Evolutionary conservation across 2,113 vertebrate species (phyloP).

Genomic region (Puffinus mauretanicus): DNA sequence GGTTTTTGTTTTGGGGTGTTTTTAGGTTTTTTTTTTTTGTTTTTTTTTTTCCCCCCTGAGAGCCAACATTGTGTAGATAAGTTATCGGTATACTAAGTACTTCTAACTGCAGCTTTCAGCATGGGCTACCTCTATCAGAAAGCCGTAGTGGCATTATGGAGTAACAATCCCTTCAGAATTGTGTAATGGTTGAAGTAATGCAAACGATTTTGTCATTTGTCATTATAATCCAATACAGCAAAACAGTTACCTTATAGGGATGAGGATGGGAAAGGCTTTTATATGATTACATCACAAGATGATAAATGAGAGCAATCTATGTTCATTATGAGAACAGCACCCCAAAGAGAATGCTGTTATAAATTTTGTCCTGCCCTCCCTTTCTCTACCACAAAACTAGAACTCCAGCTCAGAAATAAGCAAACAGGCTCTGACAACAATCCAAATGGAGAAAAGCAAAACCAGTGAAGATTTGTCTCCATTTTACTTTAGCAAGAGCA

Average conservation of each 20-base stretch:
- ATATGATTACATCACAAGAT: conserved; percentile 71
- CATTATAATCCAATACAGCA: conserved; percentile 72
- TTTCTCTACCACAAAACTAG: conserved; percentile 46
- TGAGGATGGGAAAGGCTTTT: conserved; percentile 64
- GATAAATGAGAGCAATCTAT: conserved; percentile 78
- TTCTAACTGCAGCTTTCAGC: conserved; percentile 7
- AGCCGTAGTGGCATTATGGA: not conserved
- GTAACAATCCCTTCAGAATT: conserved; percentile 50
- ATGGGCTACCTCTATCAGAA: not conserved
- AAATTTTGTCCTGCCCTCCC: conserved; percentile 55
- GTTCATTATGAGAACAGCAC: conserved; percentile 71
- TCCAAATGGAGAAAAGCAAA: conserved; percentile 41
- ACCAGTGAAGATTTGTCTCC: conserved; percentile 25
- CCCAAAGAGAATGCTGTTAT: conserved; percentile 70
- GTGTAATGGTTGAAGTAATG: conserved; percentile 54
- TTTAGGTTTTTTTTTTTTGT: not conserved
- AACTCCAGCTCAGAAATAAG: conserved; percentile 46
- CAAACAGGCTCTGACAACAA: conserved; percentile 31
- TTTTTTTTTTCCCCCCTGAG: not conserved
- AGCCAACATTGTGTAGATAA: not conserved
- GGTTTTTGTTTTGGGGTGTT: too few relatives aligned
- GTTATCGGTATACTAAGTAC: not conserved
- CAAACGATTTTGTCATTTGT: conserved; percentile 67
- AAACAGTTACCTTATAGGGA: conserved; percentile 68
- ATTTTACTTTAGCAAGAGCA: conserved; percentile 8